Base-by-base conservation (phyloP, 1,140 invertebrate genomes). In the Sycophila sp. region DNA sequence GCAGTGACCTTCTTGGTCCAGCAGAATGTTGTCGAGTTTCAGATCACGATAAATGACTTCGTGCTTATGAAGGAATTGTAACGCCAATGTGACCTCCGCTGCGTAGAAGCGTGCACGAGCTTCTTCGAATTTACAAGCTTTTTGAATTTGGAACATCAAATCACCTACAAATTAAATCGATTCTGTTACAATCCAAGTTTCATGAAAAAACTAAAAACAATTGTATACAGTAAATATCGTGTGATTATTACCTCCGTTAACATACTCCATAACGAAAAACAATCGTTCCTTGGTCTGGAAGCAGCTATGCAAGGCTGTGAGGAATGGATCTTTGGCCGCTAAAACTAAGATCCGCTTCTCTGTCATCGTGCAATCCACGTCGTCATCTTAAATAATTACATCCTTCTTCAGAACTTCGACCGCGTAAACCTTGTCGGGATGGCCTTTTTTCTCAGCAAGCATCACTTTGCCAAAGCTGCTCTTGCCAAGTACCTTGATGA, bases 111-210 rank as follows among this genome's bases (percentile, higher is more conserved):
- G 90, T 15, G 97, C 97, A 42, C 98, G 87, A 24, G 94, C 92
- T 86, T 99, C 98, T 85, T 99, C 98, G 87, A 99, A 99, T 87
- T 99, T 98, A 62, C 97, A 89, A 53, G 97, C 95, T 80, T 96
- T 92, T 88, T 99, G 98, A 81, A 99, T 99, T 92, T 99, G 98
- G 88, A 99, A 99, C 98, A 99, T 99, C 69, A 99, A 89, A 89
- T 99, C 98, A 72, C 85, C 85, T 86, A 63, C n/a, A n/a, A n/a
- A 22, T 17, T 56, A 7, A 8, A 34, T 19, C 0, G 13, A 36
- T 55, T 13, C 8, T 3, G 5, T 8, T 26, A 19, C 38, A 58
- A 26, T 30, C 24, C 0, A 45, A n/a, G 19, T 22, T 38, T 68
- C 24, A 28, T n/a, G n/a, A 49, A 45, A 7, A 26, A 47, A 47